Base-by-base conservation (phyloP, 2,797 vertebrate genomes). In the Schizopygopsis malacanthus region DNA sequence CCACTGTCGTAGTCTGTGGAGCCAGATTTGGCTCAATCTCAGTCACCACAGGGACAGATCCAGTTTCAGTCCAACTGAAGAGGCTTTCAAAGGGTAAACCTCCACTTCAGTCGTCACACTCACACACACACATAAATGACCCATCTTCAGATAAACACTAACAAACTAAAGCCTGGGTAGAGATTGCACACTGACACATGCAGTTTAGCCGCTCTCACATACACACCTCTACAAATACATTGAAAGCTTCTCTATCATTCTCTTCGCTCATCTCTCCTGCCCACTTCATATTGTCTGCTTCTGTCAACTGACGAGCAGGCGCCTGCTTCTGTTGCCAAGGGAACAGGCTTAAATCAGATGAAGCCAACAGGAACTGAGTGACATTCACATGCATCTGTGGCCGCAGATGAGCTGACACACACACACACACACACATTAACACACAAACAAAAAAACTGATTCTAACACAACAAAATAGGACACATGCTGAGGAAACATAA, bases 221-320 rank as follows among this genome's bases (percentile, higher is more conserved):
- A 43, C 52, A 70, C 70, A 75, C 75, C 79, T 87, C 28, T 50
- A 50, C 81, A 28, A 69, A 83, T 45, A 71, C 45, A 70, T 18
- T 76, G 59, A 88, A 86, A 88, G 56, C 69, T 86, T 88, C 82
- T 69, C 65, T 72, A 18, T 79, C 56, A n/a, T 67, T 84, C 63
- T 88, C 84, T 56, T 81, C 81, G 77, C 86, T 86, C 89, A 75
- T 89, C 85, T 83, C 69, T 85, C 72, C 82, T 85, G 71, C 89
- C 89, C 87, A 89, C 89, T 89, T 89, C 87, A 89, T 89, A 90
- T 89, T 89, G 87, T 86, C 87, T 87, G 87, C 83, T 86, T 88
- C 87, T 85, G 86, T 88, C 81, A 90, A 78, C 87, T 83, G 88
- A 90, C 87, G 73, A 88, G 82, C 84, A 88, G 81, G 83, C 84